Conservation (phyloP, 2,797 vertebrate species). For the Thamnophis elegans region DNA sequence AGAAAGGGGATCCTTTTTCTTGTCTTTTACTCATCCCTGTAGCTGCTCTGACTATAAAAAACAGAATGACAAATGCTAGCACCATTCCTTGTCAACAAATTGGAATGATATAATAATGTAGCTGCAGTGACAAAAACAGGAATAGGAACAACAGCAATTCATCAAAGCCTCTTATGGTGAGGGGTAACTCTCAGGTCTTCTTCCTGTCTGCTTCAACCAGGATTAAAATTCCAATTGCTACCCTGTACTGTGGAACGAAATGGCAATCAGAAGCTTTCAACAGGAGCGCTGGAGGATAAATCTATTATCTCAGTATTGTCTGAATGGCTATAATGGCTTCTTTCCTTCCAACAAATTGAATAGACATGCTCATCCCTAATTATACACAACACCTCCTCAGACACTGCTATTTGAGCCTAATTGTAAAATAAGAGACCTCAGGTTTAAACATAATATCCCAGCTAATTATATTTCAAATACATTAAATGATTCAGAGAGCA, state of each 20-base stretch:
- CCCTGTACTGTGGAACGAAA: constrained; percentile 52
- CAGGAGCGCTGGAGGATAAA: constrained; percentile 69
- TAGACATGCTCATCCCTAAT: constrained; percentile 54
- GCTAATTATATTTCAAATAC: constrained; percentile 61
- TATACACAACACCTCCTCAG: constrained; percentile 52
- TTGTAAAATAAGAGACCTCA: constrained; percentile 55
- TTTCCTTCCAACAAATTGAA: constrained; percentile 62
- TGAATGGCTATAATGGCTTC: constrained; percentile 58
- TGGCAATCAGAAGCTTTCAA: constrained; percentile 56
- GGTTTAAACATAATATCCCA: constrained; percentile 52
- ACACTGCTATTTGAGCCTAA: constrained; percentile 55
- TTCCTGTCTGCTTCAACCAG: constrained; percentile 40
- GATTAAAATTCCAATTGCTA: constrained; percentile 72
- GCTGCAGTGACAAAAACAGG: constrained; percentile 35
- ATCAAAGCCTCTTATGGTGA: neutral
- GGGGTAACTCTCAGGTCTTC: constrained; percentile 23
- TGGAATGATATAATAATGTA: constrained; percentile 24
- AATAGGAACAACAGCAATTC: constrained; percentile 48
- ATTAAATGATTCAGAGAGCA: constrained; percentile 25
- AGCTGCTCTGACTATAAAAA: neutral
- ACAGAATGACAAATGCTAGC: constrained; percentile 21
- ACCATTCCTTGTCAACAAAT: constrained; percentile 12
- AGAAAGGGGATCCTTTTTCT: neutral
- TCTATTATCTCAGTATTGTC: constrained; percentile 61
- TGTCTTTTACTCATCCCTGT: neutral